These are phyloP conservation scores for Danionella cerebrum DNA, from an alignment of 2,113 vertebrate species.

Conservation along the genomic window DNA sequence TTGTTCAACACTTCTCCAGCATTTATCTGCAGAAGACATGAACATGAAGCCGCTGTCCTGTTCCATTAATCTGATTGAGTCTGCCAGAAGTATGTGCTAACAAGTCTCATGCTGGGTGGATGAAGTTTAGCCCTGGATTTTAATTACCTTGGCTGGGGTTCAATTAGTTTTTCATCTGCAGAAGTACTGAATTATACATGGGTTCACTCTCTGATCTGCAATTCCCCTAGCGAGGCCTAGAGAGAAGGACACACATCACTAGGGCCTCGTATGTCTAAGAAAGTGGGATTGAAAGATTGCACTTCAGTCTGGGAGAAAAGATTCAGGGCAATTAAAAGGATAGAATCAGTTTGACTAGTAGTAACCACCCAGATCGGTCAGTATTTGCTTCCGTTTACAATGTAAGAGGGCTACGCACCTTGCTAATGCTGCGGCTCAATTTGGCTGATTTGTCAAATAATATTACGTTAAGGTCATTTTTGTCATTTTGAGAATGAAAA, in stretches of 20 bases:
- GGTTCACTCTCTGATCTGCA: slow-evolving; percentile 22
- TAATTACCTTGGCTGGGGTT: slow-evolving; percentile 42
- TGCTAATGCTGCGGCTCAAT: too few relatives aligned
- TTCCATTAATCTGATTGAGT: slow-evolving; percentile 45
- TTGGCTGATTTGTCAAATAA: too few relatives aligned
- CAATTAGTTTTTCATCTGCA: slow-evolving; percentile 44
- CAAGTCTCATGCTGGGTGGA: slow-evolving; percentile 47
- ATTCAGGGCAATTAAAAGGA: too few relatives aligned
- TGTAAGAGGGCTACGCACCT: not conserved
- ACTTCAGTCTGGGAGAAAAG: not conserved
- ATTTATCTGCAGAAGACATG: slow-evolving; percentile 44
- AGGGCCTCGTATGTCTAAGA: not conserved
- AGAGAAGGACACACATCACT: slow-evolving; percentile 2
- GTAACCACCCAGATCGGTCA: too few relatives aligned
- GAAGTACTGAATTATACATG: slow-evolving; percentile 38
- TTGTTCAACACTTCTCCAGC: too few relatives aligned
- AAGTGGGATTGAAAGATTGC: not conserved
- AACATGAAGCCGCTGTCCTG: slow-evolving; percentile 46
- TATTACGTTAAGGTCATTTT: too few relatives aligned
- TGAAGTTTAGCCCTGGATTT: slow-evolving; percentile 47
- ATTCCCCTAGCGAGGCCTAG: slow-evolving; percentile 19
- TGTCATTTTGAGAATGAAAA: too few relatives aligned
- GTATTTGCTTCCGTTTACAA: not conserved
- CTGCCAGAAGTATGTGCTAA: slow-evolving; percentile 50
- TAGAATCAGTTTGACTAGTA: not conserved